phyloP scores from a whole-genome alignment of 2,797 vertebrate genomes.

The Pyrrhura leucotis region DNA sequence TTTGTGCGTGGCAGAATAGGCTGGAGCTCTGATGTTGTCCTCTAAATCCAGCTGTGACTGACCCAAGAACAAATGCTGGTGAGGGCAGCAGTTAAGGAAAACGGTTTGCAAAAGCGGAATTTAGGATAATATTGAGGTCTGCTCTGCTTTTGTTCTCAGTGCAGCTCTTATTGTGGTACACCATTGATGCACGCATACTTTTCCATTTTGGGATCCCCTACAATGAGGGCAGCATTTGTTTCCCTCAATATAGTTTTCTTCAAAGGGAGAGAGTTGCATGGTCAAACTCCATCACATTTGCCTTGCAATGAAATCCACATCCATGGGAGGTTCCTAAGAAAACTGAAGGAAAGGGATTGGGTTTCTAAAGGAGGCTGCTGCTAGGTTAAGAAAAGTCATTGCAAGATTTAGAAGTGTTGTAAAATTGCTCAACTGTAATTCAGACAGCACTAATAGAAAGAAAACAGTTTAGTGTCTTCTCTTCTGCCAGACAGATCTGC shows the following conservation, averaged over 20 bases:
- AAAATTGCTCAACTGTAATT: background rate
- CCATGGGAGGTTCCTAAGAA: background rate
- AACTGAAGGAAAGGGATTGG: background rate
- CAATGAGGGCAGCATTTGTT: background rate
- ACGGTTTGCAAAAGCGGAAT: background rate
- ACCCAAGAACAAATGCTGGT: background rate
- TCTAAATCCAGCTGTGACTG: background rate
- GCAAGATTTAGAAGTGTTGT: background rate
- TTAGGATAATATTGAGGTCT: background rate
- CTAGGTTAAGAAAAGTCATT: background rate
- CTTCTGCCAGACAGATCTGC: background rate
- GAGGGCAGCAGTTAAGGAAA: background rate
- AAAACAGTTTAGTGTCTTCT: background rate
- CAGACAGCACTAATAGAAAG: background rate
- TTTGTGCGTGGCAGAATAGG: background rate
- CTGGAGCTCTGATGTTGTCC: background rate
- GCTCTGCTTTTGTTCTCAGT: background rate
- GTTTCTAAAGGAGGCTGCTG: background rate
- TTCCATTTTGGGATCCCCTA: background rate
- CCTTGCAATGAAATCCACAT: background rate
- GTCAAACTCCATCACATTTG: background rate
- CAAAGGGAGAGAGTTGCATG: background rate
- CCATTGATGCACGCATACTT: rapidly evolving
- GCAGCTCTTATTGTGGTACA: background rate
- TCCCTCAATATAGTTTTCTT: background rate